phyloP scores from a whole-genome alignment of 2,113 vertebrate species.

The Tragulus kanchil region DNA sequence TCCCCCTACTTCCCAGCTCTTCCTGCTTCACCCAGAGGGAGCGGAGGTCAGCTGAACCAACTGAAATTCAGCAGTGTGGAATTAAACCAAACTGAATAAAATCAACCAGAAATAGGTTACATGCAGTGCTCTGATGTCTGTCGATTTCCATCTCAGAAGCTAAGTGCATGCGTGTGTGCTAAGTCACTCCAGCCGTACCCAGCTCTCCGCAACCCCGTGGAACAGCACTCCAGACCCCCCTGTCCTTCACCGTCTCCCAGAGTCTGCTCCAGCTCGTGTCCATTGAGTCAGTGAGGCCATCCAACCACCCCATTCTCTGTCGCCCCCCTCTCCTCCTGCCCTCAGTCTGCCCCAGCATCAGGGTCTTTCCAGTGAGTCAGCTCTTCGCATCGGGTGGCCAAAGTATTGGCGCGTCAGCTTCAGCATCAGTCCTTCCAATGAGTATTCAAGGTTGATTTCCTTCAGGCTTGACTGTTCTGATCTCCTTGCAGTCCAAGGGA shows the following conservation, averaged over 20 bases:
- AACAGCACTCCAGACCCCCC: not conserved
- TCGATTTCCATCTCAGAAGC: not conserved
- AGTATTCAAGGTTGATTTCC: not conserved
- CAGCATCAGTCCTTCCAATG: not conserved
- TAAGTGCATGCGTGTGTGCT: too few relatives aligned
- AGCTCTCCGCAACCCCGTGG: not conserved
- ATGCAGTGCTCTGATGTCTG: rapidly evolving
- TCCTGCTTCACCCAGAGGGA: rapidly evolving
- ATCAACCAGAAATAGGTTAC: rapidly evolving
- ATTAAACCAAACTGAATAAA: not conserved
- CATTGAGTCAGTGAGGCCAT: not conserved
- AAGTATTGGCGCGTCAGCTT: not conserved
- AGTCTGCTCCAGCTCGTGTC: not conserved
- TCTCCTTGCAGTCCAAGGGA: not conserved
- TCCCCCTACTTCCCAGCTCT: rapidly evolving
- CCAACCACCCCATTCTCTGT: not conserved
- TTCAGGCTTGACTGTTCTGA: not conserved
- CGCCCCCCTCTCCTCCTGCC: not conserved
- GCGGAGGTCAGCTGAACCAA: not conserved
- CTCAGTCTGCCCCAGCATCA: not conserved
- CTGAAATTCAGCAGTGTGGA: rapidly evolving
- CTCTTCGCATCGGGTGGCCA: not conserved
- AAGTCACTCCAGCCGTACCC: rapidly evolving
- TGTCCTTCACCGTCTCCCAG: not conserved
- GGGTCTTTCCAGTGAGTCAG: not conserved